Evolutionary conservation across 2,888 invertebrate genomes (phyloP), one percentile per base, ranked within the genome.

Genomic region (Pollenia angustigena): DNA sequence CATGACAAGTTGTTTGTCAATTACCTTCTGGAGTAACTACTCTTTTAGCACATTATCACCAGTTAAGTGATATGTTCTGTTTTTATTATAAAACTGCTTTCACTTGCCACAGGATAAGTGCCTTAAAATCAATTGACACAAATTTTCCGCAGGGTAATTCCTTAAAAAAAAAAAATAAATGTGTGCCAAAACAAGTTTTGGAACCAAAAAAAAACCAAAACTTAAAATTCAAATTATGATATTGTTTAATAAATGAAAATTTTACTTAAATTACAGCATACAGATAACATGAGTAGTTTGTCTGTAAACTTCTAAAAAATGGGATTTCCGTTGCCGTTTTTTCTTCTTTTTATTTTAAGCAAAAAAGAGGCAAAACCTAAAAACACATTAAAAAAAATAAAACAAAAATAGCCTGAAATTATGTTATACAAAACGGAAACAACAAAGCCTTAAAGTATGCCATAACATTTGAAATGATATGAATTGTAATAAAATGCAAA

Each of bases 321-420:
- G 54, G 8, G 40, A 46, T 56, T 46, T 23, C 8, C 6, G 12
- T 42, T 54, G 46, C 32, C 11, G 18, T 32, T 0, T 40, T n/a
- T 40, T 62, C 42, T 40, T 68, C 46, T 7, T 40, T 18, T 12
- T 4, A 54, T n/a, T 76, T 66, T 4, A 54, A 10, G 76, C 23
- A 60, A 7, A 60, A 50, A 23, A 8, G 14, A 79, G n/a, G 18
- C 11, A 18, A 50, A 66, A n/a, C 2, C 11, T n/a, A 1, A 40
- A 56, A 54, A 32, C 6, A 56, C 54, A 79, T n/a, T 4, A 54
- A 69, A 44, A 62, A 42, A 50, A 69, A 16, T 48, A 80, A 80
- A 80, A 42, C 6, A 48, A 23, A 64, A 81, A 50, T n/a, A 60
- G 83, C 78, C 78, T 71, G 56, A 83, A 78, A 72, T 58, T 79